phyloP scores from a whole-genome alignment of 2,113 vertebrate genomes.

The Hippocampus mohnikei region DNA sequence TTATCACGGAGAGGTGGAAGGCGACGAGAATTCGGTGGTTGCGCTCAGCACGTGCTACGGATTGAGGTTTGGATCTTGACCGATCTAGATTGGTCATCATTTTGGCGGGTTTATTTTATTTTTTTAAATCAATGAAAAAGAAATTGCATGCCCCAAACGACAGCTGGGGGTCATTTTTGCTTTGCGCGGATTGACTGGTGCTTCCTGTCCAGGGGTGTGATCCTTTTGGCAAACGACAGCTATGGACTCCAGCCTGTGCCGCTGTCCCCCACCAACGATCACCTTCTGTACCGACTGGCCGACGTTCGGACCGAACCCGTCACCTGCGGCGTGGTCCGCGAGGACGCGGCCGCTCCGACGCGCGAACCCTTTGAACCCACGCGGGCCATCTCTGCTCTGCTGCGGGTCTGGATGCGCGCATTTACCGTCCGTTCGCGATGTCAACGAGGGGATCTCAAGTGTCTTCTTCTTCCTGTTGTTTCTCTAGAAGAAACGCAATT shows the following conservation, averaged over 20 bases:
- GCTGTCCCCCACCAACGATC: conserved; percentile 51
- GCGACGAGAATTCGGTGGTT: conserved; percentile 66
- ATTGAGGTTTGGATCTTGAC: conserved; percentile 58
- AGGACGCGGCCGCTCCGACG: not conserved
- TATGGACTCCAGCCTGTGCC: conserved; percentile 67
- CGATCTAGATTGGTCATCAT: not conserved
- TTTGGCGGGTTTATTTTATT: not conserved
- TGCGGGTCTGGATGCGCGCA: conserved; percentile 51
- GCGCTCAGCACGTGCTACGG: conserved; percentile 71
- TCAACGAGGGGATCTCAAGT: not conserved
- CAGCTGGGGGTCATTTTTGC: not conserved
- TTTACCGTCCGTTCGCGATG: not conserved
- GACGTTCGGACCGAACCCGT: conserved; percentile 26
- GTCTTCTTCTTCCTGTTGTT: conserved; percentile 19
- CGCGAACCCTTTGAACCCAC: conserved; percentile 34
- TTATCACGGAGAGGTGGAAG: conserved; percentile 71
- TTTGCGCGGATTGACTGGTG: not conserved
- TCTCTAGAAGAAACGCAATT: conserved; percentile 74
- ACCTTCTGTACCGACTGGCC: conserved; percentile 63
- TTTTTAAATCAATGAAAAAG: no score
- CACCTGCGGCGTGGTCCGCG: conserved; percentile 61
- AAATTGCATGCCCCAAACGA: no score
- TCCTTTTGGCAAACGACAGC: conserved; percentile 58
- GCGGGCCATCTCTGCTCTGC: conserved; percentile 47
- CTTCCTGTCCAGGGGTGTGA: conserved; percentile 63